A percentile compares a stretch with the other conserved stretches of the same genome.
These are phyloP conservation scores for Menidia menidia DNA, from an alignment of 2,797 vertebrate species.

Conservation along the genomic window DNA sequence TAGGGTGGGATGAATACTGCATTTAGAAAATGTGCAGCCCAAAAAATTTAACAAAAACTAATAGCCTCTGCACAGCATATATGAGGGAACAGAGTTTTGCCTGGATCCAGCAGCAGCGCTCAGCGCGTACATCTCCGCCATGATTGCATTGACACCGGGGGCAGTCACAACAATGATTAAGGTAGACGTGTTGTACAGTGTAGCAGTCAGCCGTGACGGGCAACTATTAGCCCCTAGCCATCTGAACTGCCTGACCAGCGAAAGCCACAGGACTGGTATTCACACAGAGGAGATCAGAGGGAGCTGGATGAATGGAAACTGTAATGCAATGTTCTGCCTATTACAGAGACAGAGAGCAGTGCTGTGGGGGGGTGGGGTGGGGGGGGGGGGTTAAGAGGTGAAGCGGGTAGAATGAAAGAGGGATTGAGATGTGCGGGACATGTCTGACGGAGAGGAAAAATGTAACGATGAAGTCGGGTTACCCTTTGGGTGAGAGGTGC, in stretches of 20 bases:
- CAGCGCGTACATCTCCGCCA: conserved; percentile 26
- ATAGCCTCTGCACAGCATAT: neutral
- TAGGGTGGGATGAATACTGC: neutral
- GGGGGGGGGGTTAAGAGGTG: conserved; percentile 7
- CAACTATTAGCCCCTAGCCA: conserved; percentile 45
- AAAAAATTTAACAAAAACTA: neutral
- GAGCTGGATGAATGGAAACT: conserved; percentile 69
- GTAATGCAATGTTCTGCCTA: conserved; percentile 73
- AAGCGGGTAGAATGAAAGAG: conserved; percentile 12
- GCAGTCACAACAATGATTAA: conserved; percentile 50
- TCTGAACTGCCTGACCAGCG: conserved; percentile 22
- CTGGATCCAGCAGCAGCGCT: neutral
- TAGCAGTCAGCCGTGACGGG: conserved; percentile 48
- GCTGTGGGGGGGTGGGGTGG: conserved; percentile 15
- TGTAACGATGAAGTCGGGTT: neutral
- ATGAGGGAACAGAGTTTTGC: neutral
- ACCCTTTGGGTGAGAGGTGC: neutral
- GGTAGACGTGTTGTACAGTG: conserved; percentile 51
- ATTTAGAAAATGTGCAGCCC: conserved; percentile 19
- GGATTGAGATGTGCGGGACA: conserved; percentile 39
- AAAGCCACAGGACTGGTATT: conserved; percentile 40
- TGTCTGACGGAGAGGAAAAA: conserved; percentile 31
- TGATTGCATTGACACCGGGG: conserved; percentile 12
- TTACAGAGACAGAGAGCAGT: conserved; percentile 50
- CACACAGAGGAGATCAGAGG: conserved; percentile 68